Percentiles rank a stretch among this genome's conserved stretches.
phyloP scores from a whole-genome alignment of 2,888 invertebrate species.

The Dicyrtomina minuta region DNA sequence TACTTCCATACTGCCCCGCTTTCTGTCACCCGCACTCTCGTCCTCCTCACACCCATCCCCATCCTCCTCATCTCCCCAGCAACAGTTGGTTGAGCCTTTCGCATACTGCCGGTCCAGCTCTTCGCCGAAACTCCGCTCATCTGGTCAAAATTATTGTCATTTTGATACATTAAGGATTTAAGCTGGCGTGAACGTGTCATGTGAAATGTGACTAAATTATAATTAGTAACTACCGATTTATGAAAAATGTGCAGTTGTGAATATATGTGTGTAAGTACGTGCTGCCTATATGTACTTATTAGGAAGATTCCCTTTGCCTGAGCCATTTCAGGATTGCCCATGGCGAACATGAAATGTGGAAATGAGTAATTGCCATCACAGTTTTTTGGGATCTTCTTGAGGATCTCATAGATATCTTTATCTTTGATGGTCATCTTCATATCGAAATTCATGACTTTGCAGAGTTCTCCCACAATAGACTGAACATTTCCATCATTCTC shows the following conservation, averaged over 20 bases:
- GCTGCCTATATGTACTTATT: no score
- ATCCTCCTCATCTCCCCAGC: background rate
- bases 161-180: no score
- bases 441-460: conserved; percentile 2
- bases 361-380: conserved; percentile 39
- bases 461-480: background rate
- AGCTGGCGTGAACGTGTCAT: no score
- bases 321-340: conserved; percentile 40
- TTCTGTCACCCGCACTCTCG: conserved; percentile 15
- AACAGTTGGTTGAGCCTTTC: background rate
- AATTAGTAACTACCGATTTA: background rate
- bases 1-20: background rate
- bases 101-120: background rate
- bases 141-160: background rate
- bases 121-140: background rate
- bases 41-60: background rate
- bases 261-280: background rate
- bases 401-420: conserved; percentile 31
- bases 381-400: conserved; percentile 34
- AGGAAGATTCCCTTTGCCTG: conserved; percentile 11
- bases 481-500: background rate
- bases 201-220: no score
- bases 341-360: conserved; percentile 47
- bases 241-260: background rate
- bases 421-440: conserved; percentile 24